Conservation (phyloP, 2,888 invertebrate species). For the Fragum fragum region DNA sequence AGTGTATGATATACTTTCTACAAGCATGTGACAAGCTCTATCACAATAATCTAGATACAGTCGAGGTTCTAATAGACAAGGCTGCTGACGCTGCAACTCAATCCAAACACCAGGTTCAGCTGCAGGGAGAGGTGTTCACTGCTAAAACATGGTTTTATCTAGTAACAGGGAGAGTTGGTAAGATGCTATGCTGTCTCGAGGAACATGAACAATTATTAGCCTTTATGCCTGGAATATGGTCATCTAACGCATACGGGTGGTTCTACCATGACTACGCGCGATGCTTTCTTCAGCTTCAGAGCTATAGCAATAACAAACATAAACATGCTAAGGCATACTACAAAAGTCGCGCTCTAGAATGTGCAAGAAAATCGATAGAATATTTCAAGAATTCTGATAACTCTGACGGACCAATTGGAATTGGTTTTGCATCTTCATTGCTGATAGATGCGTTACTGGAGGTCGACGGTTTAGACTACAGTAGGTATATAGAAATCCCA, state of each 20-base stretch:
- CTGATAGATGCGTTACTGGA: not conserved
- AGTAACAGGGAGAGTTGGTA: not conserved
- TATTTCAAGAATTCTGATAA: conserved; percentile 14
- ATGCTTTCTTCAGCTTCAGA: not conserved
- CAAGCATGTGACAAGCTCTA: conserved; percentile 30
- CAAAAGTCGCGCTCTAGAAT: not conserved
- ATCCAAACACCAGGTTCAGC: conserved; percentile 7
- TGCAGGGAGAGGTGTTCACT: conserved; percentile 21
- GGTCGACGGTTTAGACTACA: too few relatives aligned
- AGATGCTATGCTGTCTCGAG: conserved; percentile 13
- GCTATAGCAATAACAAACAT: not conserved
- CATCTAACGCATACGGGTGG: too few relatives aligned
- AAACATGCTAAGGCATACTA: not conserved
- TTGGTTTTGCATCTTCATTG: conserved; percentile 14
- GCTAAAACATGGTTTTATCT: conserved; percentile 23
- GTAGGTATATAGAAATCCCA: not conserved
- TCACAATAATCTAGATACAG: not conserved
- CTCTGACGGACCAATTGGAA: conserved; percentile 31
- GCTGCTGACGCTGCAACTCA: not conserved
- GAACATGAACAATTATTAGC: conserved; percentile 24
- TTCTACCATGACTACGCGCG: too few relatives aligned
- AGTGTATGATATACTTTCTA: conserved; percentile 19
- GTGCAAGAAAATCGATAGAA: conserved; percentile 16
- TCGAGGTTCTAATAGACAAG: conserved; percentile 1
- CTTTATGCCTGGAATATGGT: too few relatives aligned